Base-by-base conservation (phyloP, 2,888 invertebrate species). In the Globia sparganii region DNA sequence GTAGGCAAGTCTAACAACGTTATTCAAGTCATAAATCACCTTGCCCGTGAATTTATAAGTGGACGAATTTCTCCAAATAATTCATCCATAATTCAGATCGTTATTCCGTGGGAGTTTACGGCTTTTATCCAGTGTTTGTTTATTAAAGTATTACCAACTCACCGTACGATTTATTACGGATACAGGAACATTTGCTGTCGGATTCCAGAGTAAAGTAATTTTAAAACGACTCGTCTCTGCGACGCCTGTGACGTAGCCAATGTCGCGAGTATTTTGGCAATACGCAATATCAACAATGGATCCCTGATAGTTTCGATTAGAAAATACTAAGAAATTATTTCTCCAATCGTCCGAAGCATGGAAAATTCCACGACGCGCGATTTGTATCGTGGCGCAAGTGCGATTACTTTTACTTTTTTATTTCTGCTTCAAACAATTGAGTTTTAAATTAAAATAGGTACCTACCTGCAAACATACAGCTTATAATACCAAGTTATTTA, bases 211-310 rank as follows among this genome's bases (percentile, higher is more conserved):
- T 88, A 88, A 70, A 87, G 90, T 93, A 91, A 92, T 91, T 93
- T 92, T 93, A 93, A 92, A 91, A 88, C 87, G 81, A 79, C 89
- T 88, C 91, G 92, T 85, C 92, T 88, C 86, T 66, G 31, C 86
- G 93, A 86, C 93, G 92, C 93, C 92, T 87, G 90, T 93, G 91
- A 91, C 93, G 92, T 88, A 78, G 65, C 77, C 89, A 90, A 90
- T 90, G 90, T 91, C 92, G 90, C 83, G 86, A 88, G 87, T 90
- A 87, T 91, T 85, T 91, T 86, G 82, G 83, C 85, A 88, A 89
- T 86, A 86, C 86, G 88, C 79, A 76, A 80, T 87, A 64, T 21
- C 76, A 78, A 83, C 72, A 85, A 80, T 58, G 58, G 8, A 58
- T 43, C 75, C 78, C 69, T 49, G 49, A 80, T 77, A 75, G 28